These are phyloP conservation scores for Podargus strigoides DNA, from an alignment of 2,797 vertebrate genomes.

Conservation along the genomic window DNA sequence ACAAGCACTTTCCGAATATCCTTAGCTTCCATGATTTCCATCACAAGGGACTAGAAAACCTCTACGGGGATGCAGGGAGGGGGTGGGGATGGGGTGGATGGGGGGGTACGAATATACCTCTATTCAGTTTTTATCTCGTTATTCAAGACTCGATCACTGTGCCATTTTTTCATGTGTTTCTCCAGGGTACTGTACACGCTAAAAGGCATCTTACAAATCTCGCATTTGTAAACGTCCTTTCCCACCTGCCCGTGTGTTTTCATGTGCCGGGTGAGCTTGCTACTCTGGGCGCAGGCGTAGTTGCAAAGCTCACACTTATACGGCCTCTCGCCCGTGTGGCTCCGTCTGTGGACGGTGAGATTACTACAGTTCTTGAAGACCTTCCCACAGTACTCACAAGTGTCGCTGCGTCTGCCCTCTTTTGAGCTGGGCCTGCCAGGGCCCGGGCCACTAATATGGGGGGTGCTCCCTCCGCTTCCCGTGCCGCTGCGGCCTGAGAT, in stretches of 20 bases:
- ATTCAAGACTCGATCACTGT: constrained; percentile 99
- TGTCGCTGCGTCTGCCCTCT: constrained; percentile 97
- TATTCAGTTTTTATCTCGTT: constrained; percentile 99
- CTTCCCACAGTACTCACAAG: constrained; percentile 98
- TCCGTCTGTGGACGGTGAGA: constrained; percentile 99
- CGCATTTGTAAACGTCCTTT: constrained; percentile 99
- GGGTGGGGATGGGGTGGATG: neutral
- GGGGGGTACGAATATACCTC: constrained; percentile 83
- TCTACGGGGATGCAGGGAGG: constrained; percentile 79
- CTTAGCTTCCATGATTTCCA: constrained; percentile 88
- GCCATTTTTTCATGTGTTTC: constrained; percentile 99
- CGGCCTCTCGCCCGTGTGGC: constrained; percentile 99
- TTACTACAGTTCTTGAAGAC: constrained; percentile 99
- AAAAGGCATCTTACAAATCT: constrained; percentile 99
- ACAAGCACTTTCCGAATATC: constrained; percentile 90
- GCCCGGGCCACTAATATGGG: constrained; percentile 92
- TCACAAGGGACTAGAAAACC: constrained; percentile 90
- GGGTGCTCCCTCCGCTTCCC: constrained; percentile 97
- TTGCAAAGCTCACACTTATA: constrained; percentile 99
- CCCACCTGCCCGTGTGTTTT: constrained; percentile 99
- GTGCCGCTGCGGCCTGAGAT: constrained; percentile 98
- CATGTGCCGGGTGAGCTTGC: constrained; percentile 99
- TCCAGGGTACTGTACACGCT: constrained; percentile 99
- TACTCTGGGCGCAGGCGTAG: constrained; percentile 99
- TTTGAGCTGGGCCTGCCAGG: constrained; percentile 95